phyloP scores from a whole-genome alignment of 2,113 vertebrate species.

The Sander vitreus region DNA sequence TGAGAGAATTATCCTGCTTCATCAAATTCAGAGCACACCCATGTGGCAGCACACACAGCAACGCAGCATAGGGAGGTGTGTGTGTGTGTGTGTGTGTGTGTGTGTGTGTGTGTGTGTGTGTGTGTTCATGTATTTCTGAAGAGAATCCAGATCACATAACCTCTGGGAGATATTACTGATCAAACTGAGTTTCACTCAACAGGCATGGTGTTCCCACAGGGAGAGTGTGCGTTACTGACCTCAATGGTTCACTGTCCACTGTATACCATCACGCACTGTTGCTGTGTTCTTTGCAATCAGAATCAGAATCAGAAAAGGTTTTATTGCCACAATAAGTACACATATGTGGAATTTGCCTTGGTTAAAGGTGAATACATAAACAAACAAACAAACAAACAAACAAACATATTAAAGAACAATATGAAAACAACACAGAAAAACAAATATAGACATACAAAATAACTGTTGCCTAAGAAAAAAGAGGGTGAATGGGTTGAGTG shows the following conservation, averaged over 20 bases:
- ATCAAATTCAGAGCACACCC: constrained; percentile 85
- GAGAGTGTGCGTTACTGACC: not conserved
- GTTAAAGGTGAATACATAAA: too few species aligned
- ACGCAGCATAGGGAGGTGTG: constrained; percentile 21
- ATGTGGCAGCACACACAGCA: constrained; percentile 53
- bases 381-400: too few species aligned
- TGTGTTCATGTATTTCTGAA: too few species aligned
- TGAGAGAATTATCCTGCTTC: constrained; percentile 80
- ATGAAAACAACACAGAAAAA: too few species aligned
- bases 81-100: not conserved
- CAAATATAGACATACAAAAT: too few species aligned
- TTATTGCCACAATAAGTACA: too few species aligned
- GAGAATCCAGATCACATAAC: not conserved
- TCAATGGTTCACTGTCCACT: not conserved
- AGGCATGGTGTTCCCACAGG: not conserved
- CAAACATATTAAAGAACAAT: too few species aligned
- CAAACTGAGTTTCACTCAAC: not conserved
- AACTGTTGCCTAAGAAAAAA: too few species aligned
- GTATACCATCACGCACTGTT: too few species aligned
- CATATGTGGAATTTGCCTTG: too few species aligned
- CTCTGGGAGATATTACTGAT: constrained; percentile 4
- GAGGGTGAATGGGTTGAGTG: too few species aligned
- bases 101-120: not conserved
- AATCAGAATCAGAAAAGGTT: too few species aligned
- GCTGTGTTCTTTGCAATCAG: not conserved